phyloP scores from a whole-genome alignment of 2,797 vertebrate species.

The Picus viridis region DNA sequence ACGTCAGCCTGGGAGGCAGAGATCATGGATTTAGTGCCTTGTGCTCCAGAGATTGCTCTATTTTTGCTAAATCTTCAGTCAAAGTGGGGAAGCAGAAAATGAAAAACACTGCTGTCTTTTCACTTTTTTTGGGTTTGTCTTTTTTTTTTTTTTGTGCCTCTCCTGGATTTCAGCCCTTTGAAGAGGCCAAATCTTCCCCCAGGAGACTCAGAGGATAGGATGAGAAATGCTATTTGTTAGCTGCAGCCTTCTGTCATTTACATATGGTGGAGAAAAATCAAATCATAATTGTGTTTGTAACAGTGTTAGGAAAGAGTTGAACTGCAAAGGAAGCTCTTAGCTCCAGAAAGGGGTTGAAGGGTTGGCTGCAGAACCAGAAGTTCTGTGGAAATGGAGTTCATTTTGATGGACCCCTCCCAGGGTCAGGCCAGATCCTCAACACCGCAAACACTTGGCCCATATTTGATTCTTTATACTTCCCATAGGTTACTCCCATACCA shows the following conservation, averaged over 20 bases:
- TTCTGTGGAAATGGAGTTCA: not conserved
- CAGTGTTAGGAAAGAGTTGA: not conserved
- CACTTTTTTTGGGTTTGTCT: not conserved
- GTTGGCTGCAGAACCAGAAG: not conserved
- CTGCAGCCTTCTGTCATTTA: slow-evolving; percentile 51
- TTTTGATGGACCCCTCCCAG: not conserved
- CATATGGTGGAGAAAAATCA: not conserved
- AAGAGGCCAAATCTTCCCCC: slow-evolving; percentile 30
- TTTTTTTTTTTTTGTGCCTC: not conserved
- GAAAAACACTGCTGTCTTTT: slow-evolving; percentile 5
- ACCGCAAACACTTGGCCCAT: not conserved
- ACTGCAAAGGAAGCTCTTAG: slow-evolving; percentile 15
- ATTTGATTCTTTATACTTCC: no score
- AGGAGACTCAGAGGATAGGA: not conserved
- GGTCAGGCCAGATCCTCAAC: not conserved
- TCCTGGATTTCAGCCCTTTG: slow-evolving; percentile 13
- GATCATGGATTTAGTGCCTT: not conserved
- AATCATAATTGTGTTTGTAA: not conserved
- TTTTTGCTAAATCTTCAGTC: not conserved
- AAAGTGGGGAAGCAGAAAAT: not conserved
- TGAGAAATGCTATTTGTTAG: slow-evolving; percentile 48
- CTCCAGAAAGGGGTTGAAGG: not conserved
- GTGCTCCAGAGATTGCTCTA: not conserved
- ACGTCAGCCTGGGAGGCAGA: not conserved
- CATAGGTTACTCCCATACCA: no score